phyloP scores from a whole-genome alignment of 1,140 invertebrate species.

The Armadillidium nasatum region DNA sequence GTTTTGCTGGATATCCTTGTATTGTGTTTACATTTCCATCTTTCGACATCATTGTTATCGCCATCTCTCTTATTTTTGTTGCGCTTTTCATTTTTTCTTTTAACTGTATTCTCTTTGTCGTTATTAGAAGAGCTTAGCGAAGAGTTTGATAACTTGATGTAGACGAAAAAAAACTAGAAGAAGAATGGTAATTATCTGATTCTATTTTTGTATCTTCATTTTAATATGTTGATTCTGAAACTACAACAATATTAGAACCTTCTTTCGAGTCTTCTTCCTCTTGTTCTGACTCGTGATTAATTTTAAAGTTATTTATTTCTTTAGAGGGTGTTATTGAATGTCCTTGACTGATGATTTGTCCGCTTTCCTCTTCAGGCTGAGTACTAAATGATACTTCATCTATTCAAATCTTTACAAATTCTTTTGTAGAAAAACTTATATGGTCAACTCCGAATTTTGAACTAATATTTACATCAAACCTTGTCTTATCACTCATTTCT shows the following conservation, averaged over 20 bases:
- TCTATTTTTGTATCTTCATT: neutral
- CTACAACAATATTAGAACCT: neutral
- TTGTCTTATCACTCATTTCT: neutral
- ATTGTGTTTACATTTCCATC: too few relatives aligned
- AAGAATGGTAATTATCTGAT: neutral
- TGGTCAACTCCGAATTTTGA: neutral
- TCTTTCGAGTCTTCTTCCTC: neutral
- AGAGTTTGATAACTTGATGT: neutral
- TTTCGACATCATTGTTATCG: too few relatives aligned
- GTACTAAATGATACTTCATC: neutral
- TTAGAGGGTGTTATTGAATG: neutral
- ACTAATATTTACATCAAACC: neutral
- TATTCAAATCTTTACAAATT: neutral
- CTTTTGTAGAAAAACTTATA: neutral
- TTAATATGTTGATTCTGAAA: neutral
- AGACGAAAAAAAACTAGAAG: neutral
- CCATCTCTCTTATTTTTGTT: too few relatives aligned
- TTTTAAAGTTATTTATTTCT: too few relatives aligned
- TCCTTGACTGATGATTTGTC: neutral
- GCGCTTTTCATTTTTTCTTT: neutral
- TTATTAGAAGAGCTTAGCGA: neutral
- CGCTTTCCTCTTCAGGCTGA: neutral
- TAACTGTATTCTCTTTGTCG: neutral
- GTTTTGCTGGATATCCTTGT: too few relatives aligned
- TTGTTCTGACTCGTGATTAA: neutral